Evolutionary conservation across 2,797 vertebrate genomes (phyloP).

Genomic region (Sebastes cheni): DNA sequence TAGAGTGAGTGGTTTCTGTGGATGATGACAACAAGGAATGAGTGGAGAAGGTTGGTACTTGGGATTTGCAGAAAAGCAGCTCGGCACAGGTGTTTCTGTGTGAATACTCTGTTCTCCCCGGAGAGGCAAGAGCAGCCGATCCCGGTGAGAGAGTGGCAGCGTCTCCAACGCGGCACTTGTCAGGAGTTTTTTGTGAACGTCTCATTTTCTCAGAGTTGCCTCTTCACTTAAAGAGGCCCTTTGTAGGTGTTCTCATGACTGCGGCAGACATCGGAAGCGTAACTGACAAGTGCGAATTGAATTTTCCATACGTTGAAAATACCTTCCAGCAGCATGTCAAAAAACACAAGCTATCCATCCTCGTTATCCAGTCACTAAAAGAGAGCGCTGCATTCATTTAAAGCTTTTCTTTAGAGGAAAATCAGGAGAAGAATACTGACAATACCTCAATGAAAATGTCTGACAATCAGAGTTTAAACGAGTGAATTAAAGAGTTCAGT

Average conservation of each 20-base stretch:
- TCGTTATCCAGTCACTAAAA: neutral
- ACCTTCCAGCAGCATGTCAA: neutral
- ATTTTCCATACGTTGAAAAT: slow-evolving; percentile 1
- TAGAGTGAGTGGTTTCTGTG: slow-evolving; percentile 15
- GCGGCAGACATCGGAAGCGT: slow-evolving; percentile 16
- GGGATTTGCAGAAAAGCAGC: neutral
- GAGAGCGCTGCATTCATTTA: neutral
- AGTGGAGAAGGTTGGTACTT: neutral
- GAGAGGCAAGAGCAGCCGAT: slow-evolving; percentile 9
- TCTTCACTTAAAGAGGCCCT: slow-evolving; percentile 34
- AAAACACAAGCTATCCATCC: neutral
- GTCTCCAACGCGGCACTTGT: neutral
- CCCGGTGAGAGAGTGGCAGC: neutral
- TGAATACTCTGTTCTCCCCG: slow-evolving; percentile 19
- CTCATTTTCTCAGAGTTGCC: slow-evolving; percentile 31
- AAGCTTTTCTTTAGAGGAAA: neutral
- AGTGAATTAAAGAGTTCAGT: neutral
- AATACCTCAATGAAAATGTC: neutral
- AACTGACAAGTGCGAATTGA: slow-evolving; percentile 62
- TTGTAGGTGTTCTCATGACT: neutral
- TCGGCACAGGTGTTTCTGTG: slow-evolving; percentile 51
- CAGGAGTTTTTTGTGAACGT: slow-evolving; percentile 1
- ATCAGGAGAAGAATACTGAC: neutral
- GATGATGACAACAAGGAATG: neutral
- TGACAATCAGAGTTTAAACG: neutral